Evolutionary conservation across 2,797 vertebrate species (phyloP).

Genomic region (Anguilla marmorata): DNA sequence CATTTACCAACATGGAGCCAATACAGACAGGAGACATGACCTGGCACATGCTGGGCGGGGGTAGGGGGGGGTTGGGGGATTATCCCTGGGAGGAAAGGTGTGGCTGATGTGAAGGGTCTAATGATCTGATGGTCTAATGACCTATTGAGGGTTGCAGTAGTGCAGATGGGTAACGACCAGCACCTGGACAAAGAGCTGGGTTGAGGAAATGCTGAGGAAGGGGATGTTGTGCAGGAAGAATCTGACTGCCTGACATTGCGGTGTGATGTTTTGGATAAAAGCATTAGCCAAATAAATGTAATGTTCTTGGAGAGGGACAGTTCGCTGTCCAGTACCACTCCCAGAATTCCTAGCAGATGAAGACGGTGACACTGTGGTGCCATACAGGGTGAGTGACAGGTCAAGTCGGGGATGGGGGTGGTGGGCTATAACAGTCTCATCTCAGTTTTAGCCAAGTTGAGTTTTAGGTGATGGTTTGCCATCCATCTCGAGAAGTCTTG

Average conservation of each 20-base stretch:
- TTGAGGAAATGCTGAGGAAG: not conserved
- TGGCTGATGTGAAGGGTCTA: not conserved
- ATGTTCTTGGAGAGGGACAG: not conserved
- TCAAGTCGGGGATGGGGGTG: too few species aligned
- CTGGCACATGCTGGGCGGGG: not conserved
- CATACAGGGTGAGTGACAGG: too few species aligned
- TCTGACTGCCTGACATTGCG: not conserved
- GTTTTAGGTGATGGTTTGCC: too few species aligned
- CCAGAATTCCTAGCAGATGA: not conserved
- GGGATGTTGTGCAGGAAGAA: not conserved
- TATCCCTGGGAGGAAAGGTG: not conserved
- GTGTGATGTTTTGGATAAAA: not conserved
- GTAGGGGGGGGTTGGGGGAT: not conserved
- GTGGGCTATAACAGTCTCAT: too few species aligned
- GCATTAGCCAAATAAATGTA: too few species aligned
- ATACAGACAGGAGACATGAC: not conserved
- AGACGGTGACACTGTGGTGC: not conserved
- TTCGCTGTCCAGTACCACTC: not conserved
- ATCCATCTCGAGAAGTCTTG: too few species aligned
- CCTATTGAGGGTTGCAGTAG: not conserved
- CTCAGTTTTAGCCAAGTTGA: too few species aligned
- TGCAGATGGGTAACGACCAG: not conserved
- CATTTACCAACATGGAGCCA: not conserved
- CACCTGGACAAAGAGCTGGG: not conserved
- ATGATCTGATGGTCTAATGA: not conserved